These are phyloP conservation scores for Stichopus horrens DNA, from an alignment of 53 echinoderm and acorn worm species.

Conservation along the genomic window DNA sequence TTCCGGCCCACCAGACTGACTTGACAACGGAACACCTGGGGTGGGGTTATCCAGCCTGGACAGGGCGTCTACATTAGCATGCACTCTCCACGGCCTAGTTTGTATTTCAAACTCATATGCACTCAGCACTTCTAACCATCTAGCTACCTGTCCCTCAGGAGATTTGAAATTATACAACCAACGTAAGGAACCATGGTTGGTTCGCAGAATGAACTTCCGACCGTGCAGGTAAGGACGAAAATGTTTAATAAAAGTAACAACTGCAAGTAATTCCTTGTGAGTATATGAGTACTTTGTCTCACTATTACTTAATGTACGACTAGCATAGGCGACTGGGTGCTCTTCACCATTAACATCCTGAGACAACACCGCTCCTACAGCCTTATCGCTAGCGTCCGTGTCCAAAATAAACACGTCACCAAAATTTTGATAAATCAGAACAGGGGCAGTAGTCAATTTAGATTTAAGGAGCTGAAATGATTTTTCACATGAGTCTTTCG, in stretches of 20 bases:
- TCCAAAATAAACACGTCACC: conserved; percentile 35
- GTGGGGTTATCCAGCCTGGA: conserved; percentile 22
- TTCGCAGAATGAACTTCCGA: conserved; percentile 36
- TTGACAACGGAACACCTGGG: neutral
- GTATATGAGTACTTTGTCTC: conserved; percentile 45
- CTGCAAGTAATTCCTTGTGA: conserved; percentile 50
- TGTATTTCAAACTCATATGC: conserved; percentile 43
- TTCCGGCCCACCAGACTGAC: neutral
- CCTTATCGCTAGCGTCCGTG: conserved; percentile 52
- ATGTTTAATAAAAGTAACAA: conserved; percentile 42
- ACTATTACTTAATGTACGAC: conserved; percentile 44
- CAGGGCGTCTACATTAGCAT: conserved; percentile 53
- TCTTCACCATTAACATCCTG: conserved; percentile 45
- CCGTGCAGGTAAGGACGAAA: conserved; percentile 52
- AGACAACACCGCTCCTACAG: conserved; percentile 50
- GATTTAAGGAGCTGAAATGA: conserved; percentile 37
- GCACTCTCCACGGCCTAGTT: conserved; percentile 35
- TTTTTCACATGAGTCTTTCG: conserved; percentile 12
- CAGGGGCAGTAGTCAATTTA: conserved; percentile 16
- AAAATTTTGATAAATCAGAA: conserved; percentile 44
- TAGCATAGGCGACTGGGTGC: conserved; percentile 40
- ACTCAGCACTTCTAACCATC: conserved; percentile 43
- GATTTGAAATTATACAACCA: conserved; percentile 47
- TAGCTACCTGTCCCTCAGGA: conserved; percentile 40
- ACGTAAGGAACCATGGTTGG: conserved; percentile 41